Evolutionary conservation across 2,113 vertebrate species (phyloP).

Genomic region (Gnathonemus longibarbis): DNA sequence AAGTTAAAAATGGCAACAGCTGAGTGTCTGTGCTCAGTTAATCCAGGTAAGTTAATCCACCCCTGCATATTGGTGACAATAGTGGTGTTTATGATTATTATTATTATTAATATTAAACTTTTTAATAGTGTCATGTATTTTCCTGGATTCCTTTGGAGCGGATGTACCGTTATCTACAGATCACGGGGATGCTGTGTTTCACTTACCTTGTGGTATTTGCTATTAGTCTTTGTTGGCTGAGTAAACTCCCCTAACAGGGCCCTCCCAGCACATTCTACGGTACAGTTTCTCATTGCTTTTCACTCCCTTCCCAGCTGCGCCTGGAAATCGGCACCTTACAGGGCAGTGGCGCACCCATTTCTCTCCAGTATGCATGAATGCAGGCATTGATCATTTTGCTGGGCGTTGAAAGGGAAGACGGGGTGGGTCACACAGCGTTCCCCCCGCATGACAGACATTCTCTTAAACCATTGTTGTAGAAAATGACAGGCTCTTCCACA

Average conservation of each 20-base stretch:
- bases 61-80: not conserved
- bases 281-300: not conserved
- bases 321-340: not conserved
- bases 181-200: not conserved
- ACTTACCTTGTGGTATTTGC: not conserved
- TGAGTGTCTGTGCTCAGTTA: not conserved
- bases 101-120: not conserved
- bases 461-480: conserved; percentile 55
- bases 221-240: not conserved
- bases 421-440: conserved; percentile 31
- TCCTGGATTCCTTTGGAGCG: not conserved
- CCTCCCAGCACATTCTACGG: not conserved
- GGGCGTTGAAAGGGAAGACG: conserved; percentile 33
- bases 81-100: not conserved
- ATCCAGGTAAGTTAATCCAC: not conserved
- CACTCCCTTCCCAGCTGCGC: not conserved
- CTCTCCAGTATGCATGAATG: not conserved
- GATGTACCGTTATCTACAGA: not conserved
- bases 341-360: not conserved
- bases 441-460: conserved; percentile 33
- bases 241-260: not conserved
- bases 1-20: not conserved
- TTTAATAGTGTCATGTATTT: not conserved
- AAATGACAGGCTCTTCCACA: conserved; percentile 45
- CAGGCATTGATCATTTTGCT: not conserved